Evolutionary conservation across 2,113 vertebrate species (phyloP), one percentile per base, ranked within the genome.

Genomic region (Erythrocercus mccallii): DNA sequence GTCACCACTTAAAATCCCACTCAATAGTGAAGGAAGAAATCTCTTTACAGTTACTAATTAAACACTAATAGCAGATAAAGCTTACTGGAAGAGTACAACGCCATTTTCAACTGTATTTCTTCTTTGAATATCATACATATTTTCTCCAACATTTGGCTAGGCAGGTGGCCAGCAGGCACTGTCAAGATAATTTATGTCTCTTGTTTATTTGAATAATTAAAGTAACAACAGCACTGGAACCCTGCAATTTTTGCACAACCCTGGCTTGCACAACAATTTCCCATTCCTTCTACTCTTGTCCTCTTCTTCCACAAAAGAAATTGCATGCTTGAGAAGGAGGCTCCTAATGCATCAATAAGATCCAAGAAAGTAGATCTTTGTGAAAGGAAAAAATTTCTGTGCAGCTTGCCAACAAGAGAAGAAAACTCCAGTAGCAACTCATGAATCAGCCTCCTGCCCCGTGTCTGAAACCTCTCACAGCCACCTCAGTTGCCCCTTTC

Each of bases 121-220:
- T 93, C 58, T 50, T 51, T 64, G 40, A 53, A 80, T 47, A 83
- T 70, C 60, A 92, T 81, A 86, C 76, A 74, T 64, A 88, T 94
- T 96, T 96, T 81, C 88, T 71, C 64, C 88, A 96, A 88, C 95
- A 96, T 96, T 94, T 96, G 95, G 94, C 82, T 74, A 90, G 76
- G 93, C 95, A 96, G 93, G 95, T 96, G 94, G 93, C 92, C 94
- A 96, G 94, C 90, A 96, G 94, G 93, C 94, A 94, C 96, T 96
- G 93, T 96, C 96, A 96, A 96, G 93, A 93, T 97, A 95, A 96
- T 97, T 97, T 96, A 96, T 95, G 93, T 96, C 85, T 93, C 82
- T 92, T 96, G 79, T 88, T 96, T 96, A 96, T 96, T 93, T 94
- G 88, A 94, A 90, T 96, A 96, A 97, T 96, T 93, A 94, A 96